These are phyloP conservation scores for Caiman crocodilus DNA, from an alignment of 2,797 vertebrate species.

Conservation along the genomic window DNA sequence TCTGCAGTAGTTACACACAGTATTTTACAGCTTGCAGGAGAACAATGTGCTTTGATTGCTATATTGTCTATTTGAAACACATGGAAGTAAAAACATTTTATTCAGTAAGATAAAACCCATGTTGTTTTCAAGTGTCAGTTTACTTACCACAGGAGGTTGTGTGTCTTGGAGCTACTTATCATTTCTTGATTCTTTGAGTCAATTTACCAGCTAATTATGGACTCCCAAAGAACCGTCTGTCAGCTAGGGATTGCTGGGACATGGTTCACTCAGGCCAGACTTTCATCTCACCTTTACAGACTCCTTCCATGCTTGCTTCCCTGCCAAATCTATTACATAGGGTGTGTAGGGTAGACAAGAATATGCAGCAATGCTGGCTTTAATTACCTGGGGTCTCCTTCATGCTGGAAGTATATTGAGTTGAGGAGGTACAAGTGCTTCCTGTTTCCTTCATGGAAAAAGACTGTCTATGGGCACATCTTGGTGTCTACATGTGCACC, in stretches of 20 bases:
- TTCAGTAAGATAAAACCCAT: not conserved
- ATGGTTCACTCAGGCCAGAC: not conserved
- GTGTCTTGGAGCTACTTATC: not conserved
- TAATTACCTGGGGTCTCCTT: not conserved
- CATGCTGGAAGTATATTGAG: not conserved
- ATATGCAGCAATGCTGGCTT: not conserved
- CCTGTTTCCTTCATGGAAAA: not conserved
- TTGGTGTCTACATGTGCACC: no score
- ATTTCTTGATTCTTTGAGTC: not conserved
- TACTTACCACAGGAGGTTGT: not conserved
- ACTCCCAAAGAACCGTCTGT: not conserved
- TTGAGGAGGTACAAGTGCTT: not conserved
- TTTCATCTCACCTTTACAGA: accelerated
- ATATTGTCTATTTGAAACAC: not conserved
- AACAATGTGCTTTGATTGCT: not conserved
- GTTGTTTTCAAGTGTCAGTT: not conserved
- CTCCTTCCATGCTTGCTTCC: not conserved
- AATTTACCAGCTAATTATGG: not conserved
- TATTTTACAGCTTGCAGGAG: not conserved
- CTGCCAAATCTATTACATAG: accelerated
- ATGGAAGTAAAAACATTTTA: not conserved
- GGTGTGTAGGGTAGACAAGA: not conserved
- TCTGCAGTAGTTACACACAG: not conserved
- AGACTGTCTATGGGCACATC: no score
- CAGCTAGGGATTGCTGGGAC: not conserved